Percentiles rank a stretch among this genome's conserved stretches.
Evolutionary conservation across 2,797 vertebrate species (phyloP).

Genomic region (Acomys russatus): DNA sequence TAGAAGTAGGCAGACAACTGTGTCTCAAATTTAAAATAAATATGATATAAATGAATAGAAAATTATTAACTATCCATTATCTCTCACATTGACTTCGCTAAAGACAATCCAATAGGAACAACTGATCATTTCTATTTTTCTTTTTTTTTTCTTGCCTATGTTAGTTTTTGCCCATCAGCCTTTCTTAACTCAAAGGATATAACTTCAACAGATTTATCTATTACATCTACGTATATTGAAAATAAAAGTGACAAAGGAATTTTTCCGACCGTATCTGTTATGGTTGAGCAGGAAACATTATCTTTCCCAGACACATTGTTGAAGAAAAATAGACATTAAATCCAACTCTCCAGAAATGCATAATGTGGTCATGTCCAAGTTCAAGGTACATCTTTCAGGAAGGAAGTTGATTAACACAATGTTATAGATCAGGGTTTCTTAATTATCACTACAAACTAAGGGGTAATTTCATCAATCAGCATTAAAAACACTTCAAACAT

Average conservation of each 20-base stretch:
- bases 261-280: background rate
- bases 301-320: background rate
- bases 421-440: background rate
- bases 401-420: background rate
- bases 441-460: background rate
- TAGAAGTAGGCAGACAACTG: background rate
- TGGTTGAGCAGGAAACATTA: background rate
- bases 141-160: background rate
- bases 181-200: background rate
- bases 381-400: background rate
- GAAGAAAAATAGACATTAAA: conserved; percentile 5
- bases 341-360: background rate
- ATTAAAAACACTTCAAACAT: background rate
- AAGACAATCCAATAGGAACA: background rate
- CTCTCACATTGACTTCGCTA: conserved; percentile 21
- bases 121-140: background rate
- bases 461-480: background rate
- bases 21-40: conserved; percentile 29
- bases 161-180: background rate
- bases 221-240: background rate
- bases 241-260: background rate
- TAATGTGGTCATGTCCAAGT: background rate
- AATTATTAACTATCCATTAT: background rate
- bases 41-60: background rate
- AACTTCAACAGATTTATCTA: background rate